Evolutionary conservation across 2,888 invertebrate genomes (phyloP), one percentile per base, ranked within the genome.

Genomic region (Ypsolopha scabrella): DNA sequence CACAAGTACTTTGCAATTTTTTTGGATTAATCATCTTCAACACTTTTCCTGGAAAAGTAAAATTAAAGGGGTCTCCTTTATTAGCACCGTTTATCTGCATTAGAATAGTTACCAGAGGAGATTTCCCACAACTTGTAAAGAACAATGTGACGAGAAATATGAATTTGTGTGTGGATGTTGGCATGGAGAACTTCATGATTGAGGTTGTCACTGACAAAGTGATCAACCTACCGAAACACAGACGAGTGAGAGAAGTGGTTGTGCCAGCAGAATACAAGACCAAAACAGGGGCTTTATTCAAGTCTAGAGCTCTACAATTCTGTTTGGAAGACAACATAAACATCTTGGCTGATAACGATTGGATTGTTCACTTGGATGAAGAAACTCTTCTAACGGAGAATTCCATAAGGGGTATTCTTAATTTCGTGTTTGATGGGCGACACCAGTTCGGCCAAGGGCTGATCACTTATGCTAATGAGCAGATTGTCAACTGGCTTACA

Each of bases 351-450:
- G 96, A 96, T 67, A 92, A 91, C 58, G 97, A 98, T 72, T 98
- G 97, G 97, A 93, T 98, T 66, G 96, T 97, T n/a, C 98, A 98
- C 83, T 87, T 98, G 55, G 98, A 98, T 78, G 98, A 98, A 80
- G 98, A 98, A 76, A 98, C 98, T 0, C 82, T 98, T 51, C 83
- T 98, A 35, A 98, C 98, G 6, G 96, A 96, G 68, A 96, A 97
- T 74, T 93, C 95, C 45, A 92, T 97, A 49, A 88, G 92, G 51
- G 97, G 97, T 8, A 93, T 98, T 64, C 85, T 98, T 41, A 98
- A 98, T 75, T 98, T 98, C 88, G 96, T 97, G 24, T 87, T 93
- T 59, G 96, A 97, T 80, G 98, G 97, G 0, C 96, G 95, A 71
- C 94, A 97, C 82, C 95, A 95, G 56, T 97, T 98, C 82, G 98